Conservation (phyloP, 2,797 vertebrate species). For the Steatocranus sp. region DNA sequence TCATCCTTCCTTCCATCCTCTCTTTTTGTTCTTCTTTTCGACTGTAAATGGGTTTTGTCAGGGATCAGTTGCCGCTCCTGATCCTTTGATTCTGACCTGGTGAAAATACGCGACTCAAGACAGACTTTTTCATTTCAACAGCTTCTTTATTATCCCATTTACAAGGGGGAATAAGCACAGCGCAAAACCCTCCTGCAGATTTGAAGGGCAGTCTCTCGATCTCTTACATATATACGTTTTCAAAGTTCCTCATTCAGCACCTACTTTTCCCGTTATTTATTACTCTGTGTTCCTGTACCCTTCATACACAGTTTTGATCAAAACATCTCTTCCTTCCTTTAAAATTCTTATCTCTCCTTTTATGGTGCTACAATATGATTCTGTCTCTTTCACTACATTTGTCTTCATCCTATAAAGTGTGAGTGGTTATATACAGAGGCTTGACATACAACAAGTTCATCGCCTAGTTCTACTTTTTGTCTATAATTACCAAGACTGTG, state of each 20-base stretch:
- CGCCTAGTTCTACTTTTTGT: neutral
- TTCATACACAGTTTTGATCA: neutral
- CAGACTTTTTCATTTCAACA: neutral
- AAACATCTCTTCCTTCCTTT: neutral
- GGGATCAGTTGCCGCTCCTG: neutral
- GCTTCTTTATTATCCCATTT: neutral
- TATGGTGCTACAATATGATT: neutral
- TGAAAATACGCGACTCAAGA: neutral
- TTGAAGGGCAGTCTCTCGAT: neutral
- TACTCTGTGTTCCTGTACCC: neutral
- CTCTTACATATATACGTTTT: neutral
- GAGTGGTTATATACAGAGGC: neutral
- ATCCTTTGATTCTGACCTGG: neutral
- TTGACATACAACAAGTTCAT: neutral
- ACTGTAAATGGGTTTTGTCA: neutral
- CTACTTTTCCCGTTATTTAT: neutral
- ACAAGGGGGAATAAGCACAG: neutral
- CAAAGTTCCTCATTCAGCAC: neutral
- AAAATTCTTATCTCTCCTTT: neutral
- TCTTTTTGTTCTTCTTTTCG: neutral
- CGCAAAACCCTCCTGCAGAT: neutral
- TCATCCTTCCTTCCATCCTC: neutral
- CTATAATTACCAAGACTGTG: neutral
- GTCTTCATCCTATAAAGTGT: neutral
- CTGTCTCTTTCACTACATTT: neutral